A percentile compares a stretch with the other conserved stretches of the same genome.
Conservation (phyloP, 2,888 invertebrate species). For the Hirtodrosophila cameraria region DNA sequence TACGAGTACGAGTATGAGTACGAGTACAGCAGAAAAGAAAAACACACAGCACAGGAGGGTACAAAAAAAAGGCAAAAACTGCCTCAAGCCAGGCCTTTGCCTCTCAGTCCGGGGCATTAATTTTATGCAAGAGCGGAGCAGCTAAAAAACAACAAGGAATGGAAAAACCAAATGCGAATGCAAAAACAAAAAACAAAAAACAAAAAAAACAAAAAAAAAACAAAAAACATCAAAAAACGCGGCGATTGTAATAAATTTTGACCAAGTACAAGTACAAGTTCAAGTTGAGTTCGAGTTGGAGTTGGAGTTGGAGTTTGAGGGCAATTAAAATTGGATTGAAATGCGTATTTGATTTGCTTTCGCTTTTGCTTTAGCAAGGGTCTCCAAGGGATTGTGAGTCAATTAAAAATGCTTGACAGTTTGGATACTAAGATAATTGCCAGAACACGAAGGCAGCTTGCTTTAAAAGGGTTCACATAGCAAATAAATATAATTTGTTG, state of each 20-base stretch:
- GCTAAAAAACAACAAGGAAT: constrained; percentile 25
- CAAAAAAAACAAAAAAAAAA: constrained; percentile 17
- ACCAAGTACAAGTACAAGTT: constrained; percentile 26
- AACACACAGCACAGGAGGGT: constrained; percentile 14
- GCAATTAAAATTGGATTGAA: constrained; percentile 71
- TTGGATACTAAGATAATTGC: constrained; percentile 49
- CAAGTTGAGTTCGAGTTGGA: constrained; percentile 1
- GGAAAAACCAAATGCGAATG: constrained; percentile 13
- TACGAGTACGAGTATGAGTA: too few relatives aligned
- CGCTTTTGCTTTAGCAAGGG: neutral
- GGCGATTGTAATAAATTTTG: constrained; percentile 54
- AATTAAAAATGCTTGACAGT: constrained; percentile 77
- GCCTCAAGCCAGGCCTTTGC: constrained; percentile 37
- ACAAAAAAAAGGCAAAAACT: constrained; percentile 25
- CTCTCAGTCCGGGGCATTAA: constrained; percentile 48
- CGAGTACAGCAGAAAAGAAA: constrained; percentile 11
- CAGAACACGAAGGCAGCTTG: constrained; percentile 32
- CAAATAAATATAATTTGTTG: constrained; percentile 74
- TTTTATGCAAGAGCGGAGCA: constrained; percentile 62
- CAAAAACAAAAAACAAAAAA: constrained; percentile 12
- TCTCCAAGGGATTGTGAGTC: constrained; percentile 68
- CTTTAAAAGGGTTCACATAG: constrained; percentile 52
- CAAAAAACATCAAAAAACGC: constrained; percentile 39
- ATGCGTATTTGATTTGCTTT: constrained; percentile 64
- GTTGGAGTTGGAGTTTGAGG: constrained; percentile 50